Evolutionary conservation across 2,113 vertebrate species (phyloP).

Genomic region (Collichthys lucidus): DNA sequence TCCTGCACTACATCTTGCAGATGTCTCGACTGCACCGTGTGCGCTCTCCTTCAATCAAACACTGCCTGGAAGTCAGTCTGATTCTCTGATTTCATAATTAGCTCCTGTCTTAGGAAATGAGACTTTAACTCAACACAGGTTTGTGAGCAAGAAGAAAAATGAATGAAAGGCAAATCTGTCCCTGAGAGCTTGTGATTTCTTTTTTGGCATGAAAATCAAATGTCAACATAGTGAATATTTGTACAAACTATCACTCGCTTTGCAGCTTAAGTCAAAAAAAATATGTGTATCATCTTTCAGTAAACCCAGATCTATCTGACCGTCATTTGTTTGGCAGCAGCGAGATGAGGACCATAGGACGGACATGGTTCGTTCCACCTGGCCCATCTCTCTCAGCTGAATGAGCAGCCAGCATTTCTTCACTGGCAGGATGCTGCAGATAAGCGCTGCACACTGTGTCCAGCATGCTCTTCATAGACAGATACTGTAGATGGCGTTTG

Average conservation of each 20-base stretch:
- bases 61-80: conserved; percentile 5
- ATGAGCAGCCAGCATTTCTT: conserved; percentile 69
- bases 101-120: conserved; percentile 21
- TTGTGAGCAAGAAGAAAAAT: neutral
- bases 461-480: conserved; percentile 43
- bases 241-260: conserved; percentile 1
- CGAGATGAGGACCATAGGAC: conserved; percentile 35
- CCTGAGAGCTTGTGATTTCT: neutral
- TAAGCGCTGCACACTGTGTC: conserved; percentile 60
- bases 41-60: neutral
- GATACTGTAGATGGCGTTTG: conserved; percentile 32
- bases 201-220: conserved; percentile 13
- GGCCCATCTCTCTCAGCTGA: conserved; percentile 64
- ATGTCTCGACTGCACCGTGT: conserved; percentile 18
- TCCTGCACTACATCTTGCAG: neutral
- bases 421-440: conserved; percentile 59
- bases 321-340: conserved; percentile 43
- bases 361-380: conserved; percentile 60
- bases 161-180: conserved; percentile 17
- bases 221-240: neutral
- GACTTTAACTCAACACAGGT: conserved; percentile 18
- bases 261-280: conserved; percentile 7
- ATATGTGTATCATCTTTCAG: conserved; percentile 1
- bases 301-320: conserved; percentile 1
- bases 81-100: conserved; percentile 37